phyloP scores from a whole-genome alignment of 2,888 invertebrate genomes.

The Coecobrya sp. region DNA sequence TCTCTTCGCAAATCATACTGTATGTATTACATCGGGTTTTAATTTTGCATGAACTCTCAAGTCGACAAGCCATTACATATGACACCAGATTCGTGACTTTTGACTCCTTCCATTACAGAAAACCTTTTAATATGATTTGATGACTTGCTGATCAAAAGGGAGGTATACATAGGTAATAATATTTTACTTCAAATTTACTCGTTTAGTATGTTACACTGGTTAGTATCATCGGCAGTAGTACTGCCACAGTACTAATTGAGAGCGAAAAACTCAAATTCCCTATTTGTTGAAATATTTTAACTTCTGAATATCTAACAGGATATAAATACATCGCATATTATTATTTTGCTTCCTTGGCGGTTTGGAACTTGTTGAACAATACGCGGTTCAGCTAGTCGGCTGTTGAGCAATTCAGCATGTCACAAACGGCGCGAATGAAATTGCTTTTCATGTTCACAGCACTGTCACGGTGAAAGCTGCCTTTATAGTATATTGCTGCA shows the following conservation, averaged over 20 bases:
- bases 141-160: too few relatives aligned
- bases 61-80: neutral
- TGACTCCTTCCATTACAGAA: neutral
- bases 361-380: slow-evolving; percentile 49
- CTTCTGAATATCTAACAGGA: neutral
- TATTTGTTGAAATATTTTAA: slow-evolving; percentile 11
- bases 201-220: neutral
- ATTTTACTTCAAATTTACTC: neutral
- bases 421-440: neutral
- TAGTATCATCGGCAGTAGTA: too few relatives aligned
- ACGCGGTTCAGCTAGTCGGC: neutral
- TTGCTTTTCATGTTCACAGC: neutral
- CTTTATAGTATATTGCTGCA: too few relatives aligned
- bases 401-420: neutral
- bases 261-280: neutral
- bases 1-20: too few relatives aligned
- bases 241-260: neutral
- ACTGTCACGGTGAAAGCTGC: too few relatives aligned
- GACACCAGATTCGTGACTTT: slow-evolving; percentile 31
- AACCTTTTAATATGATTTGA: neutral
- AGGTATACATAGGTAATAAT: too few relatives aligned
- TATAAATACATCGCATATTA: neutral
- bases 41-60: slow-evolving; percentile 9
- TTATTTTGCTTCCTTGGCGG: neutral
- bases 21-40: slow-evolving; percentile 25